phyloP scores from a whole-genome alignment of 1,140 invertebrate genomes.

The Drosophila takahashii region DNA sequence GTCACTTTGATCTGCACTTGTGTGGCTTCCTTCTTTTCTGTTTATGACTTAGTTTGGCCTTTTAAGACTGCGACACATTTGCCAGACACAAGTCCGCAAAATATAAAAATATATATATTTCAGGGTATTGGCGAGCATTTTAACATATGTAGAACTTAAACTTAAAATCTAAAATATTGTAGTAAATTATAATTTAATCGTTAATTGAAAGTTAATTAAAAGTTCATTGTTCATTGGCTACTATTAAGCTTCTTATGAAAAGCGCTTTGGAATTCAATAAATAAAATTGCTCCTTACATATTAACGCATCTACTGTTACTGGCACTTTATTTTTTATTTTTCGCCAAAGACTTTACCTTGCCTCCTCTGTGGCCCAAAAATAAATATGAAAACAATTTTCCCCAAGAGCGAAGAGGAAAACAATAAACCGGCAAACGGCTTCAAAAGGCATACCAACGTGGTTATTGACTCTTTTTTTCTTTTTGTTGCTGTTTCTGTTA shows the following conservation, averaged over 20 bases:
- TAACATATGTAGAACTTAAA: too few relatives aligned
- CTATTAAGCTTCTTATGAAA: constrained; percentile 11
- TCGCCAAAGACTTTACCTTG: constrained; percentile 38
- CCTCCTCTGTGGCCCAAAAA: constrained; percentile 34
- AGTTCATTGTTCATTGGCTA: not conserved
- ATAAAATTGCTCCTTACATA: constrained; percentile 2
- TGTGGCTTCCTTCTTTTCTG: constrained; percentile 58
- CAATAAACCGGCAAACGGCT: constrained; percentile 53
- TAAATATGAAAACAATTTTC: constrained; percentile 61
- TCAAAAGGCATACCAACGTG: constrained; percentile 73
- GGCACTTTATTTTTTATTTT: constrained; percentile 36
- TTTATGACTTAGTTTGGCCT: constrained; percentile 5
- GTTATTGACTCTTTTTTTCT: constrained; percentile 75
- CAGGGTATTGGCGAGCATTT: too few relatives aligned
- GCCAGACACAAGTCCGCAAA: constrained; percentile 25
- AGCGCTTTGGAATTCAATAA: constrained; percentile 9
- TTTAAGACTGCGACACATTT: constrained; percentile 56
- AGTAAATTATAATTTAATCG: too few relatives aligned
- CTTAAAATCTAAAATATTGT: too few relatives aligned
- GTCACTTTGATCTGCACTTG: constrained; percentile 60
- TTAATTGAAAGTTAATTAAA: too few relatives aligned
- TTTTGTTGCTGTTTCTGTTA: constrained; percentile 22
- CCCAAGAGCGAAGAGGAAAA: constrained; percentile 48
- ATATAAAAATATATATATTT: not conserved
- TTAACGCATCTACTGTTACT: constrained; percentile 54